Conservation (phyloP, 2,888 invertebrate genomes). For the Epistrophella euchroma region DNA sequence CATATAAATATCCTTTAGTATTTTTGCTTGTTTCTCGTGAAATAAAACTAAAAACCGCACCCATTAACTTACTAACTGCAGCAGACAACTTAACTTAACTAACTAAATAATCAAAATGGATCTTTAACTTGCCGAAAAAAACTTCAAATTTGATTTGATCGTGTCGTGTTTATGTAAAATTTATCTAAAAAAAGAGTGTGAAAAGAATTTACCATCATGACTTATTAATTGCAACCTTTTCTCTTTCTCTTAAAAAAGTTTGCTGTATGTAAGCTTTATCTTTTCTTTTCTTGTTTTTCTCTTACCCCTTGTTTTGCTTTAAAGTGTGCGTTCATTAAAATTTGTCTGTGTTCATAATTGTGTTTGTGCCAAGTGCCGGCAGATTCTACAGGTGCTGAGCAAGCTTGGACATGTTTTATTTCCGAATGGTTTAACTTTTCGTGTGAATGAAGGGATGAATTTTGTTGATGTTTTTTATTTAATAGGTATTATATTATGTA, state of each 20-base stretch:
- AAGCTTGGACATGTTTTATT: slow-evolving; percentile 48
- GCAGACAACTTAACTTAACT: neutral
- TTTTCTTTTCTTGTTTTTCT: neutral
- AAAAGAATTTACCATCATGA: neutral
- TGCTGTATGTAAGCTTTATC: slow-evolving; percentile 8
- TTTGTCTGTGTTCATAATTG: neutral
- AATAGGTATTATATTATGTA: no score
- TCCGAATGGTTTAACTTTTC: neutral
- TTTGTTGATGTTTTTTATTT: neutral
- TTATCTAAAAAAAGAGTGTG: neutral
- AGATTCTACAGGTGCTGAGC: slow-evolving; percentile 38
- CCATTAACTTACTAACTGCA: neutral
- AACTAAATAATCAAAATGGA: neutral
- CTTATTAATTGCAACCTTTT: neutral
- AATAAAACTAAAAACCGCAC: neutral
- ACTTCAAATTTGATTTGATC: neutral
- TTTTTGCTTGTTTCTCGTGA: neutral
- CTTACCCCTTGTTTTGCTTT: neutral
- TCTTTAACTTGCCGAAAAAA: neutral
- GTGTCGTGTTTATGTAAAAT: neutral
- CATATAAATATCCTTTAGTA: neutral
- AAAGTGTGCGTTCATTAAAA: neutral
- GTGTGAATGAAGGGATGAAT: neutral
- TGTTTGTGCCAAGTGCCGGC: slow-evolving; percentile 7
- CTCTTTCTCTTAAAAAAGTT: slow-evolving; percentile 1